Evolutionary conservation across 2,888 invertebrate species (phyloP).

Genomic region (Melanotus villosus): DNA sequence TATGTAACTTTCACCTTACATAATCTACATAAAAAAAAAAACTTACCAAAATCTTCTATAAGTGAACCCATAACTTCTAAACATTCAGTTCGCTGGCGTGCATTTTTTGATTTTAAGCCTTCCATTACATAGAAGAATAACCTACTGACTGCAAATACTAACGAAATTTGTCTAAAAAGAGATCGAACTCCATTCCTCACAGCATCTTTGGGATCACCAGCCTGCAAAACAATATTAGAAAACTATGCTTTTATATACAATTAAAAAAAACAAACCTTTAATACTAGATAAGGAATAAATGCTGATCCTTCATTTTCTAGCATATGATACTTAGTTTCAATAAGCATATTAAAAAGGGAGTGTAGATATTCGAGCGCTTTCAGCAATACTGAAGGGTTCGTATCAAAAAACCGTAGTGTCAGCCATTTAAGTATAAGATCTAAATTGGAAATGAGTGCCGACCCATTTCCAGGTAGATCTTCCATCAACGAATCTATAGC

Average conservation of each 20-base stretch:
- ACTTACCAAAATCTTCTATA: constrained; percentile 84
- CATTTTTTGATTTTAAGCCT: constrained; percentile 96
- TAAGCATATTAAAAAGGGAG: constrained; percentile 85
- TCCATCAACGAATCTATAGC: constrained; percentile 92
- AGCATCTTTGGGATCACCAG: constrained; percentile 96
- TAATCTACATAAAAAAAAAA: too few relatives aligned
- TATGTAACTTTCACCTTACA: too few relatives aligned
- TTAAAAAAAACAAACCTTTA: constrained; percentile 76
- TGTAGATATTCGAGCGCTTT: constrained; percentile 95
- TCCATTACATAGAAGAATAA: constrained; percentile 94
- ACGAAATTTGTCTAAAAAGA: constrained; percentile 86
- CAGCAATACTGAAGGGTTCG: constrained; percentile 96
- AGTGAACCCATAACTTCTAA: constrained; percentile 91
- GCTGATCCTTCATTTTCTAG: constrained; percentile 92
- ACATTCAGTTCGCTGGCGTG: constrained; percentile 96
- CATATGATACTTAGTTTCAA: constrained; percentile 87
- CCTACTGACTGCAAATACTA: constrained; percentile 90
- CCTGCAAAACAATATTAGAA: constrained; percentile 67
- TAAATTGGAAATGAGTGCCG: constrained; percentile 88
- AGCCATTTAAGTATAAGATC: constrained; percentile 98
- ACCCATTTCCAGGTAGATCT: constrained; percentile 83
- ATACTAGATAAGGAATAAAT: constrained; percentile 94
- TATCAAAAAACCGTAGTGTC: constrained; percentile 97
- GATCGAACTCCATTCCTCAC: constrained; percentile 91
- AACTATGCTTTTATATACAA: background rate